Percentiles rank a stretch among this genome's conserved stretches.
Evolutionary conservation across 2,888 invertebrate genomes (phyloP).

Genomic region (Apotomis turbidana): DNA sequence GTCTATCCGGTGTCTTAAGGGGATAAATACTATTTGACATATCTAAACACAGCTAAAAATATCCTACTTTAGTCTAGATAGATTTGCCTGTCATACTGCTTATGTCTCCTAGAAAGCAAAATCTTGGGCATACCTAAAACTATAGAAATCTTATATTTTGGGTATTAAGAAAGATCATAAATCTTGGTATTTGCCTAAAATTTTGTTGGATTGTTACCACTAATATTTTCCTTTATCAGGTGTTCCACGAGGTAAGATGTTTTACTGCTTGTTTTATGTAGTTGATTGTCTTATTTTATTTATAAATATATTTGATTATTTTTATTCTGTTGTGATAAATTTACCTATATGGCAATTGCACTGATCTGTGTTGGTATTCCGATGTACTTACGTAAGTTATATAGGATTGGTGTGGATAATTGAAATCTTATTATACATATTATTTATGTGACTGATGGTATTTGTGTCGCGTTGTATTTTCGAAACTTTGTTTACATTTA

Average conservation of each 20-base stretch:
- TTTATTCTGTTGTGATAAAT: conserved; percentile 43
- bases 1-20: conserved; percentile 25
- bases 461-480: conserved; percentile 24
- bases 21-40: conserved; percentile 6
- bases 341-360: conserved; percentile 25
- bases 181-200: conserved; percentile 23
- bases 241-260: conserved; percentile 75
- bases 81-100: conserved; percentile 22
- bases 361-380: conserved; percentile 33
- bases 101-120: conserved; percentile 30
- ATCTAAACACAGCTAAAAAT: conserved; percentile 6
- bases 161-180: neutral
- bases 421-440: conserved; percentile 6
- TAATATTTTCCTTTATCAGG: conserved; percentile 73
- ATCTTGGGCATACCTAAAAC: conserved; percentile 10
- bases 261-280: conserved; percentile 67
- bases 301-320: conserved; percentile 53
- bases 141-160: neutral
- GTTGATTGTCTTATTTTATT: conserved; percentile 59
- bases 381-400: conserved; percentile 18
- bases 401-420: conserved; percentile 25
- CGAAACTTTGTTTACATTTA: conserved; percentile 3
- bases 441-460: conserved; percentile 17
- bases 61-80: conserved; percentile 1
- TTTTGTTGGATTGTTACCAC: conserved; percentile 42